Conservation (phyloP, 2,888 invertebrate species). For the Tipula helvola region DNA sequence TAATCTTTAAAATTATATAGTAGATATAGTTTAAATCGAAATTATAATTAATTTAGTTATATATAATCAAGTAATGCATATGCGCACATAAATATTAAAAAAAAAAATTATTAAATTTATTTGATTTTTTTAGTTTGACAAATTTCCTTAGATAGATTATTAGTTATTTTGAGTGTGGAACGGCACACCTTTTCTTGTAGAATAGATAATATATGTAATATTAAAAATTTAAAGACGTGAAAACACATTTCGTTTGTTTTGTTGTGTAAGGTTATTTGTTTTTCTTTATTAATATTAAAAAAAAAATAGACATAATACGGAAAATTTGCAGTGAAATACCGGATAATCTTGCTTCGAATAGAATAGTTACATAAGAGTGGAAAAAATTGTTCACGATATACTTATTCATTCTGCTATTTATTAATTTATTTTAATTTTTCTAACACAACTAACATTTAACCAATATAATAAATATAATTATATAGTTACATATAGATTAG, state of each 20-base stretch:
- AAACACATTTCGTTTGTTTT: neutral
- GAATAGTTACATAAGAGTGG: neutral
- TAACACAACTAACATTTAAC: neutral
- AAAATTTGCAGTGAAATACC: neutral
- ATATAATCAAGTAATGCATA: neutral
- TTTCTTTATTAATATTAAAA: neutral
- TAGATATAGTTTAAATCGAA: neutral
- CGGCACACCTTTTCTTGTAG: neutral
- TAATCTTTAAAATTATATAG: neutral
- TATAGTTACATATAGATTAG: neutral
- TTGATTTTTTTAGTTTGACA: neutral
- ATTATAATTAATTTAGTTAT: neutral
- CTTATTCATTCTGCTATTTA: neutral
- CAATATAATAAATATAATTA: neutral
- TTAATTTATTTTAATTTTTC: neutral
- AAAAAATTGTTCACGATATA: neutral
- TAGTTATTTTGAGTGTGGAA: neutral
- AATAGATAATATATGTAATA: neutral
- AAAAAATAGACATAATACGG: neutral
- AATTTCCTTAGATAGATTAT: neutral
- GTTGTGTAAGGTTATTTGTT: neutral
- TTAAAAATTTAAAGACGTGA: neutral
- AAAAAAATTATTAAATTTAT: neutral
- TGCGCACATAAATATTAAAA: neutral
- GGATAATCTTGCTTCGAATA: neutral